Evolutionary conservation across 2,888 invertebrate species (phyloP), one percentile per base, ranked within the genome.

Genomic region (Spilarctia lutea): DNA sequence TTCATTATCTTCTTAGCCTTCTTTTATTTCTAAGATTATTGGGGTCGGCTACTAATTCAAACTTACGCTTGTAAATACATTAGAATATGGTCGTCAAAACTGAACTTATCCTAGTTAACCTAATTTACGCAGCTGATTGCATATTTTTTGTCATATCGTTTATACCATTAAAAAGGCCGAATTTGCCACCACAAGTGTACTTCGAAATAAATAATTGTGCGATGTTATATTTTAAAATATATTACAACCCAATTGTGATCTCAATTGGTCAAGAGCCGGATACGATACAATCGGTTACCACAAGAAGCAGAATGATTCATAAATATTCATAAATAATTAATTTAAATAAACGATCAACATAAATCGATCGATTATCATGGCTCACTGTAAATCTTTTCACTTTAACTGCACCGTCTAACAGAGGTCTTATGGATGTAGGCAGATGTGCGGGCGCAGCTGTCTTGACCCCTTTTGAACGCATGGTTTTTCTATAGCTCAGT

Each of bases 361-460:
- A 69, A 69, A 56, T 69, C 35, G n/a, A 69, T 35, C n/a, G 60
- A 60, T 60, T 56, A 27, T 70, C 69, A n/a, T 39, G 20, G 30
- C 33, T 68, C 30, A 33, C n/a, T 69, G 35, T n/a, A n/a, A 69
- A 56, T 27, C 27, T n/a, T 56, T 60, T 70, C 56, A 39, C 35
- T 35, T 33, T 35, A 56, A n/a, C 27, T 68, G 35, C 8, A 68
- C 20, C 27, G 48, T 68, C 33, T 48, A 33, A 20, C 48, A 30
- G 42, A 63, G 63, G 63, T 71, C 71, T 70, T 39, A 42, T 63
- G 30, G 67, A 20, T 33, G 67, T 67, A 65, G 81, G 80, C 76
- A 79, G 78, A 79, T 82, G 76, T 65, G 75, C 56, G 73, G 63
- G 52, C 65, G 39, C 74, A 76, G 63, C 52, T 71, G 75, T 70